phyloP scores from a whole-genome alignment of 1,140 invertebrate genomes.

The Trinorchestia longiramus region DNA sequence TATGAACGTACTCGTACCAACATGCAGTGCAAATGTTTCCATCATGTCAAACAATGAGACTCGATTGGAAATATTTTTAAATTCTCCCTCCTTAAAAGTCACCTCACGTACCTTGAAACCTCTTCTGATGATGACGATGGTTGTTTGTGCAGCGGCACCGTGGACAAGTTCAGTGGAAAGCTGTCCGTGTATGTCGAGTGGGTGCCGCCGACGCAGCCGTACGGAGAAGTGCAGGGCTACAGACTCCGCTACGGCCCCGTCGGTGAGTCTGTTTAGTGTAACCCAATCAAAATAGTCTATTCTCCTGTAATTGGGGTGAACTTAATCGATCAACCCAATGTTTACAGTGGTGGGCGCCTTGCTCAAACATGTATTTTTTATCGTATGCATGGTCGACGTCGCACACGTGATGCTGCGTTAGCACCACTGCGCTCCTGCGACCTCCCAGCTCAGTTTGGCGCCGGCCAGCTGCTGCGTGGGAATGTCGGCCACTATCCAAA shows the following conservation, averaged over 20 bases:
- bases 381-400: too few relatives aligned
- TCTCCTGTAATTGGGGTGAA: too few relatives aligned
- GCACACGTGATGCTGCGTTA: too few relatives aligned
- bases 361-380: too few relatives aligned
- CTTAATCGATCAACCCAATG: too few relatives aligned
- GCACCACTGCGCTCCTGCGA: too few relatives aligned
- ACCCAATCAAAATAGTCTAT: too few relatives aligned
- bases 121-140: not conserved
- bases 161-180: conserved; percentile 57
- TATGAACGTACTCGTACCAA: not conserved
- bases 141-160: conserved; percentile 62
- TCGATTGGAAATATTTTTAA: not conserved
- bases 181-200: conserved; percentile 91
- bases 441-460: too few relatives aligned
- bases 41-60: not conserved
- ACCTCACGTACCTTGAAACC: not conserved
- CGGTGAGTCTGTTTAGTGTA: conserved; percentile 56
- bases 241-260: conserved; percentile 83
- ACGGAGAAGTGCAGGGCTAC: conserved; percentile 88
- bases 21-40: not conserved
- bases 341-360: too few relatives aligned
- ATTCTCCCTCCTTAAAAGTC: not conserved
- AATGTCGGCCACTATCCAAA: too few relatives aligned
- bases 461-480: too few relatives aligned
- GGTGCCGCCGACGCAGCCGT: conserved; percentile 86